Conservation (phyloP, 2,113 vertebrate genomes). For the Engystomops pustulosus region DNA sequence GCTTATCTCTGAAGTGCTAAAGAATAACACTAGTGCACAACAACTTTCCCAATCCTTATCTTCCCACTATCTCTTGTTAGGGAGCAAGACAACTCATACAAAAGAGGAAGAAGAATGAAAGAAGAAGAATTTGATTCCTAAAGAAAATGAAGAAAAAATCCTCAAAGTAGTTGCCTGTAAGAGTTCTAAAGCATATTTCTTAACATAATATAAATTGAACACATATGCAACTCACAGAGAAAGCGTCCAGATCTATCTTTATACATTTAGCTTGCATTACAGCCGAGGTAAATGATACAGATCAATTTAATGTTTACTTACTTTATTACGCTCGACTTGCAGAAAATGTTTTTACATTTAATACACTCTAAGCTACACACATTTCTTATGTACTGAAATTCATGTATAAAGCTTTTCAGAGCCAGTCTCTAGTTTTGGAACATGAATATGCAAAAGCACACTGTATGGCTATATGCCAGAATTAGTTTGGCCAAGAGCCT, state of each 20-base stretch:
- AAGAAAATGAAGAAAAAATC: not conserved
- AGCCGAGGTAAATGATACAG: not conserved
- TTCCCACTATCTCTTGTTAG: no score
- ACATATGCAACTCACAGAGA: not conserved
- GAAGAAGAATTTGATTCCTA: not conserved
- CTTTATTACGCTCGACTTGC: not conserved
- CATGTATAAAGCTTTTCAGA: conserved; percentile 32
- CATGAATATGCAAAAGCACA: conserved; percentile 41
- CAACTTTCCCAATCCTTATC: no score
- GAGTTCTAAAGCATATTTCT: not conserved
- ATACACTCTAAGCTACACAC: not conserved
- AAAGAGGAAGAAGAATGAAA: no score
- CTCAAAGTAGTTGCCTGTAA: not conserved
- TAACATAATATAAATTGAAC: conserved; percentile 15
- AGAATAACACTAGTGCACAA: no score
- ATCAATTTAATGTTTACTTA: not conserved
- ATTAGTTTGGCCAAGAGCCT: conserved; percentile 48
- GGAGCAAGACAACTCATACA: no score
- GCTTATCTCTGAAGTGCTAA: no score
- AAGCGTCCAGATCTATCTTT: not conserved
- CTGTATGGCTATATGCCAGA: conserved; percentile 34
- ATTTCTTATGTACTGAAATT: conserved; percentile 28
- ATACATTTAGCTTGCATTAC: not conserved
- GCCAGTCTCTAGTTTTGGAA: conserved; percentile 13
- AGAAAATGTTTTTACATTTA: not conserved